Conservation (phyloP, 1,140 invertebrate genomes). For the Procambarus clarkii region DNA sequence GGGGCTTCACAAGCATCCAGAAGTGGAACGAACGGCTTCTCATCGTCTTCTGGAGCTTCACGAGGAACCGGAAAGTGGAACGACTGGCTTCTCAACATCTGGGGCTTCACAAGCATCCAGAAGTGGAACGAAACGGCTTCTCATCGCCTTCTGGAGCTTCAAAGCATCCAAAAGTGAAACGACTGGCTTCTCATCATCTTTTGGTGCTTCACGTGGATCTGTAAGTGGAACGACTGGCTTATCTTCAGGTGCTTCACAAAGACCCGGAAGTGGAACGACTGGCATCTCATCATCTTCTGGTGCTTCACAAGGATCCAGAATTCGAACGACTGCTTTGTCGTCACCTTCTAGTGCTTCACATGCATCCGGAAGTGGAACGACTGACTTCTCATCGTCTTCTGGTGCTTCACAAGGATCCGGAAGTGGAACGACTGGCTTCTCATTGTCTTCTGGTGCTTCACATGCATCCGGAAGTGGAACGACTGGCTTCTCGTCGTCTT, state of each 20-base stretch:
- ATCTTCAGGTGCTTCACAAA: too few relatives aligned
- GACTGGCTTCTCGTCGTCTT: too few relatives aligned
- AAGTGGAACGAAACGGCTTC: not conserved
- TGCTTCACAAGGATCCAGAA: not conserved
- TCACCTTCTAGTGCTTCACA: too few relatives aligned
- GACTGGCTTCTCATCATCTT: not conserved
- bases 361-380: too few relatives aligned
- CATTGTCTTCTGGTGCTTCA: too few relatives aligned
- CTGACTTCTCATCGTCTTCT: too few relatives aligned
- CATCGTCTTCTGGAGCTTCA: not conserved
- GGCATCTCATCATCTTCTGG: not conserved
- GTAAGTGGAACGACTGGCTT: not conserved
- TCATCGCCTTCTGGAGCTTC: not conserved
- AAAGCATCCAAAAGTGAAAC: not conserved
- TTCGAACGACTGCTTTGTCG: too few relatives aligned
- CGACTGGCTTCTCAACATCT: not conserved
- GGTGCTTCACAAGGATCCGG: too few relatives aligned
- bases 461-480: too few relatives aligned
- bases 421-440: too few relatives aligned
- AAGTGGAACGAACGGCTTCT: not conserved
- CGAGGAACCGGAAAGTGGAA: not conserved
- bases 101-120: not conserved
- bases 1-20: too few relatives aligned
- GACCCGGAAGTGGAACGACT: not conserved
- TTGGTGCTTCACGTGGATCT: not conserved